These are phyloP conservation scores for Cyrtodaria siliqua DNA, from an alignment of 2,888 invertebrate genomes.

Conservation along the genomic window DNA sequence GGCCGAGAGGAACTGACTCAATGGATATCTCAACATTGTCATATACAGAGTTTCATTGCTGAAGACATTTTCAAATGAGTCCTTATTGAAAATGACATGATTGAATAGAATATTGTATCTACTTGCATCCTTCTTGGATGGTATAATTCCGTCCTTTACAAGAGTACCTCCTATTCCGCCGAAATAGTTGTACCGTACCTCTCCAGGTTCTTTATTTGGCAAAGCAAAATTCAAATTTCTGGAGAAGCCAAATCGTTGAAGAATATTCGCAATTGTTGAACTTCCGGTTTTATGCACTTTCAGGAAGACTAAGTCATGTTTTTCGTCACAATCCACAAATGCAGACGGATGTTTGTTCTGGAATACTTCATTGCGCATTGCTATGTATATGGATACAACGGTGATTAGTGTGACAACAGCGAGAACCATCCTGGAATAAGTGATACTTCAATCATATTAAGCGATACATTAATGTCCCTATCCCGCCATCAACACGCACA, in stretches of 20 bases:
- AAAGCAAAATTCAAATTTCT: constrained; percentile 71
- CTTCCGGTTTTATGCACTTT: constrained; percentile 80
- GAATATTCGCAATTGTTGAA: constrained; percentile 76
- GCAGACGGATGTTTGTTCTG: no score
- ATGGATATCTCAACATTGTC: constrained; percentile 69
- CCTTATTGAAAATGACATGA: constrained; percentile 73
- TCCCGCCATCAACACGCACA: no score
- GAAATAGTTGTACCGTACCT: constrained; percentile 65
- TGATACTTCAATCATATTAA: no score
- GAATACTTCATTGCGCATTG: no score
- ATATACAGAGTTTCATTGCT: constrained; percentile 58
- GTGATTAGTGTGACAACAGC: no score
- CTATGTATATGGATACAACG: no score
- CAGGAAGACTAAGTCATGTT: constrained; percentile 61
- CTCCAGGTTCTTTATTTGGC: constrained; percentile 63
- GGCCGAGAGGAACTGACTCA: constrained; percentile 67
- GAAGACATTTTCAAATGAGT: constrained; percentile 60
- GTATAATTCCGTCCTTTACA: constrained; percentile 21
- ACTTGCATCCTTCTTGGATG: constrained; percentile 36
- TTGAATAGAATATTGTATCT: constrained; percentile 73
- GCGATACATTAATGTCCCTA: no score
- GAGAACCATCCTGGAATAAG: no score
- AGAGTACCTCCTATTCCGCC: constrained; percentile 60
- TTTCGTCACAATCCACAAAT: constrained; percentile 39
- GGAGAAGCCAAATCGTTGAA: constrained; percentile 70